Percentiles rank a stretch among this genome's conserved stretches.
Conservation (phyloP, 2,797 vertebrate genomes). For the Chromobotia macracanthus region DNA sequence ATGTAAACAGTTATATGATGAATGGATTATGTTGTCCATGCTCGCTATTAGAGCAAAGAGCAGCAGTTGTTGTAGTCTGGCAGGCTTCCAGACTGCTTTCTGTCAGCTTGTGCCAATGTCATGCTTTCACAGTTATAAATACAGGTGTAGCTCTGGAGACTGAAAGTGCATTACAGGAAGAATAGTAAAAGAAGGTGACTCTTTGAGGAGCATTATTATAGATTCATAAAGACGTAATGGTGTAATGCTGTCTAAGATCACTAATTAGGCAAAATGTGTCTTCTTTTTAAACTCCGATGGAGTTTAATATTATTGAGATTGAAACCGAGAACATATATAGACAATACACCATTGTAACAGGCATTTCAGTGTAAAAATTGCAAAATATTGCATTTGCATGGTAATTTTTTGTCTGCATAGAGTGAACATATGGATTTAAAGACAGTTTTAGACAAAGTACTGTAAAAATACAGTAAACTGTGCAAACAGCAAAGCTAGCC, state of each 20-base stretch:
- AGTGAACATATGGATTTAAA: not conserved
- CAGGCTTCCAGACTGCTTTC: conserved; percentile 11
- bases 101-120: conserved; percentile 15
- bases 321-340: not conserved
- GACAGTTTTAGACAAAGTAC: not conserved
- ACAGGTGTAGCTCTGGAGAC: conserved; percentile 31
- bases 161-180: not conserved
- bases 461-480: not conserved
- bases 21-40: conserved; percentile 3
- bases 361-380: not conserved
- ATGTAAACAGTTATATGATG: not conserved
- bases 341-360: not conserved
- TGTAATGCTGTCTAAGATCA: conserved; percentile 15
- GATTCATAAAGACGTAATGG: conserved; percentile 16
- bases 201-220: conserved; percentile 31
- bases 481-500: not conserved
- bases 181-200: not conserved
- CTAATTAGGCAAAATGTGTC: not conserved
- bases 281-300: not conserved
- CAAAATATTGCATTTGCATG: not conserved
- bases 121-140: conserved; percentile 24
- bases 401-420: not conserved
- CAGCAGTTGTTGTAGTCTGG: conserved; percentile 17
- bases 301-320: too few species aligned
- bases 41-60: conserved; percentile 9